phyloP scores from a whole-genome alignment of 2,797 vertebrate genomes.

The Myripristis murdjan region DNA sequence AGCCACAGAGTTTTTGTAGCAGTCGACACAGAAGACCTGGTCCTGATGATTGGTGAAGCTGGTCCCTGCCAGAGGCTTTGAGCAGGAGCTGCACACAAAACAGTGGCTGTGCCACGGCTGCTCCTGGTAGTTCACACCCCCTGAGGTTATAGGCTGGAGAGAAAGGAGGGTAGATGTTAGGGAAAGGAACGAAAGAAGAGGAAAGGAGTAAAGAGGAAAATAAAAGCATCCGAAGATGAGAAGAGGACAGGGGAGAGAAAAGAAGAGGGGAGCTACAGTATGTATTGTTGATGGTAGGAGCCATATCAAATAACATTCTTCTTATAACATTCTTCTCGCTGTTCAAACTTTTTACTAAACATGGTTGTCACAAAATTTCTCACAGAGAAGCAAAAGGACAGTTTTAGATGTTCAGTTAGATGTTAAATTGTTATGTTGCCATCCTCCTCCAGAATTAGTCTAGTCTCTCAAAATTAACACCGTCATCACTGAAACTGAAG shows the following conservation, averaged over 20 bases:
- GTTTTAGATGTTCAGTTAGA: too few species aligned
- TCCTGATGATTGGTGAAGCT: slow-evolving; percentile 96
- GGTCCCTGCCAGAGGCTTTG: slow-evolving; percentile 91
- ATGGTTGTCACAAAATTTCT: background rate
- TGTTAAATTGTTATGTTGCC: background rate
- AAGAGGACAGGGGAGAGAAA: background rate
- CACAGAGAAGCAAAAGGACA: background rate
- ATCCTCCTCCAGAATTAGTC: background rate
- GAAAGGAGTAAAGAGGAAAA: background rate
- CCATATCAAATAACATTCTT: background rate
- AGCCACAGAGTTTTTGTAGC: slow-evolving; percentile 95
- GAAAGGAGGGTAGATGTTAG: background rate
- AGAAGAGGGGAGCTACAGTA: background rate
- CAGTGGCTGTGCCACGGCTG: slow-evolving; percentile 96
- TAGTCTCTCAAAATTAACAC: background rate
- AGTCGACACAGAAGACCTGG: slow-evolving; percentile 94
- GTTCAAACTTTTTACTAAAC: background rate
- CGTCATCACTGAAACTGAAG: background rate
- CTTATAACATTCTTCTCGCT: too few species aligned
- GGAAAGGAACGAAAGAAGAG: background rate
- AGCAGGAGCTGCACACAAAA: slow-evolving; percentile 94
- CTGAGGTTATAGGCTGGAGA: slow-evolving; percentile 92
- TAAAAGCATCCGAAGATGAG: too few species aligned
- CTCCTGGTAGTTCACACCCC: slow-evolving; percentile 97
- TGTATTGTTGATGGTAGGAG: background rate